Conservation (phyloP, 2,113 vertebrate species). For the Sapajus apella region DNA sequence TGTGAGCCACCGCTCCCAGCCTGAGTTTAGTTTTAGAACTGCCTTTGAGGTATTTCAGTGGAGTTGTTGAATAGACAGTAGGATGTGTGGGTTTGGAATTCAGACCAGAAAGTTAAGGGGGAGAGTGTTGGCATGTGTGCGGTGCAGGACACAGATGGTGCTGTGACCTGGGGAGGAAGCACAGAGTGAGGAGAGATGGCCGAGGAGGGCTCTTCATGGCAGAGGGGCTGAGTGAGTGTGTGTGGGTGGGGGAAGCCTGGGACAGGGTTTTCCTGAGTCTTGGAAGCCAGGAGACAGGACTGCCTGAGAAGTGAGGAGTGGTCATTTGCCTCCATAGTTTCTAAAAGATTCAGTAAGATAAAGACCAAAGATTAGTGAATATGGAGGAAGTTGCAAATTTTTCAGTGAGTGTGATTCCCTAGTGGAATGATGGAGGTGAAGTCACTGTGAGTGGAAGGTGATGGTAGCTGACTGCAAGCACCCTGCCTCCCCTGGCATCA, state of each 20-base stretch:
- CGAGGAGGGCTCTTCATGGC: neutral
- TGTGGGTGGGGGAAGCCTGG: neutral
- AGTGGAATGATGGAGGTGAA: neutral
- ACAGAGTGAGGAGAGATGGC: neutral
- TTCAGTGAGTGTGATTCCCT: neutral
- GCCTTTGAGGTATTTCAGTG: neutral
- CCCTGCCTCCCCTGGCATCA: too few species aligned
- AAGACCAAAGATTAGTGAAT: neutral
- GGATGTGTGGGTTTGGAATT: neutral
- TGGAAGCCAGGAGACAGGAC: neutral
- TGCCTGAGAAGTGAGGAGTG: neutral
- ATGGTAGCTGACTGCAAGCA: neutral
- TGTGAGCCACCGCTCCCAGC: too few species aligned
- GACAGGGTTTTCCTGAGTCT: neutral
- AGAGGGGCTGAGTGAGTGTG: neutral
- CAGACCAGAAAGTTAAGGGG: neutral
- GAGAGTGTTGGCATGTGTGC: neutral
- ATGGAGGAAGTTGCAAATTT: neutral
- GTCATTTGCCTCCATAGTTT: neutral
- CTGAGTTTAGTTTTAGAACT: neutral
- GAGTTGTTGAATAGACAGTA: neutral
- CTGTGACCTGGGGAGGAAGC: neutral
- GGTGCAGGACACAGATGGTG: neutral
- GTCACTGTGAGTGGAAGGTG: neutral
- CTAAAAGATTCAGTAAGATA: neutral